Conservation (phyloP, 2,797 vertebrate species). For the Pteropus rufus region DNA sequence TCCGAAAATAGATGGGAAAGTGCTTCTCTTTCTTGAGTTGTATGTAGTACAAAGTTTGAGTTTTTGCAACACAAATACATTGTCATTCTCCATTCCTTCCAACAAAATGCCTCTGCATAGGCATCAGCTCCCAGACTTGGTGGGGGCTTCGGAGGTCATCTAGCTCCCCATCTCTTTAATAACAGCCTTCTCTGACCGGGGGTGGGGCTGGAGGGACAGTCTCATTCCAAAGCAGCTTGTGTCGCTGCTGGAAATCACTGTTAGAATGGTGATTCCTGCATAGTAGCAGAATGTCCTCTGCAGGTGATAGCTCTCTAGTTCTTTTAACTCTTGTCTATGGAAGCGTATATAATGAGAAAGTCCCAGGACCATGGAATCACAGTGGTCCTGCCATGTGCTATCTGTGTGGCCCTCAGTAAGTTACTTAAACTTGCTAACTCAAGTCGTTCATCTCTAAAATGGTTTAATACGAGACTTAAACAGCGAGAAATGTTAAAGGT, state of each 20-base stretch:
- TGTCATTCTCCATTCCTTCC: neutral
- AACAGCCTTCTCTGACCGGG: neutral
- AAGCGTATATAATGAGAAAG: rapidly evolving
- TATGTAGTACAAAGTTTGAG: neutral
- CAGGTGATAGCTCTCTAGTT: neutral
- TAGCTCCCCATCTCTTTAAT: neutral
- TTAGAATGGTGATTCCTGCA: neutral
- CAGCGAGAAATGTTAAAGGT: neutral
- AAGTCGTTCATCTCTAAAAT: neutral
- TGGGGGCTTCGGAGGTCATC: neutral
- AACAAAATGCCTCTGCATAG: neutral
- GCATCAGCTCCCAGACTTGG: neutral
- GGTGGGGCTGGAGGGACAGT: neutral
- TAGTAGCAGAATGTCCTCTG: neutral
- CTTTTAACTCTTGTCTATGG: neutral
- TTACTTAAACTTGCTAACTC: neutral
- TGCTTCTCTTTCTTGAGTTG: neutral
- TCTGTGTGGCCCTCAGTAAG: neutral
- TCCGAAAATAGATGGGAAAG: constrained; percentile 34
- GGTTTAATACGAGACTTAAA: neutral
- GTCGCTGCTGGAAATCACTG: neutral
- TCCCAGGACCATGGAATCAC: neutral
- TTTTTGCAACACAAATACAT: neutral
- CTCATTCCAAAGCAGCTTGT: neutral
- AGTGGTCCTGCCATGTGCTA: neutral